phyloP scores from a whole-genome alignment of 2,113 vertebrate species.

The Peromyscus maniculatus region DNA sequence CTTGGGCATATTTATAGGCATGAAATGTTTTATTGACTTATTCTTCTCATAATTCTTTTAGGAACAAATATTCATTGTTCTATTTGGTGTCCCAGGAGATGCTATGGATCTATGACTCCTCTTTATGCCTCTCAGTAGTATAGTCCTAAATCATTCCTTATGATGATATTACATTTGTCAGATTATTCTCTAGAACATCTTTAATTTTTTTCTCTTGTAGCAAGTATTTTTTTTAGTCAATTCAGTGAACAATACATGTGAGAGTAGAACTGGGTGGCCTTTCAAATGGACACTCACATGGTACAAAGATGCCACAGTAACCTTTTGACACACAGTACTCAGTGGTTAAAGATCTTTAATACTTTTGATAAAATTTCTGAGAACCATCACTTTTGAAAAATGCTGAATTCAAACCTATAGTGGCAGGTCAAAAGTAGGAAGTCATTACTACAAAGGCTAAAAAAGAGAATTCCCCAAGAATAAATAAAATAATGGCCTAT shows the following conservation, averaged over 20 bases:
- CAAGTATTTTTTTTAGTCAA: conserved; percentile 35
- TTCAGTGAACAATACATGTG: conserved; percentile 30
- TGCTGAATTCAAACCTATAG: background rate
- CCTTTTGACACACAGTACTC: conserved; percentile 1
- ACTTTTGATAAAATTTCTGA: conserved; percentile 42
- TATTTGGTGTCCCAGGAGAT: fast-evolving
- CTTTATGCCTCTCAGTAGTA: background rate
- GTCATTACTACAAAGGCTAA: background rate
- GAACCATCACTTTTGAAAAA: conserved; percentile 24
- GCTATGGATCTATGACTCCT: fast-evolving
- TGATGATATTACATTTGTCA: background rate
- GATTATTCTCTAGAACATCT: background rate
- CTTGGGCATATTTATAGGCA: background rate
- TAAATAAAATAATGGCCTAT: background rate
- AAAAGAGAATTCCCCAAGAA: background rate
- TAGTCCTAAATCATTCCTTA: background rate
- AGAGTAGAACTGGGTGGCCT: conserved; percentile 12
- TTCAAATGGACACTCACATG: conserved; percentile 13
- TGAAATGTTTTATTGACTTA: background rate
- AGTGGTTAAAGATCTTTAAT: background rate
- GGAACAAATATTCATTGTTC: background rate
- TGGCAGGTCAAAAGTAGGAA: background rate
- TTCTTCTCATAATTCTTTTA: background rate
- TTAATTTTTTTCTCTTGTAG: background rate
- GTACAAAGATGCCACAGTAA: background rate